Percentiles rank a stretch among this genome's conserved stretches.
These are phyloP conservation scores for Drosophila novamexicana DNA, from an alignment of 1,140 invertebrate genomes.

Conservation along the genomic window DNA sequence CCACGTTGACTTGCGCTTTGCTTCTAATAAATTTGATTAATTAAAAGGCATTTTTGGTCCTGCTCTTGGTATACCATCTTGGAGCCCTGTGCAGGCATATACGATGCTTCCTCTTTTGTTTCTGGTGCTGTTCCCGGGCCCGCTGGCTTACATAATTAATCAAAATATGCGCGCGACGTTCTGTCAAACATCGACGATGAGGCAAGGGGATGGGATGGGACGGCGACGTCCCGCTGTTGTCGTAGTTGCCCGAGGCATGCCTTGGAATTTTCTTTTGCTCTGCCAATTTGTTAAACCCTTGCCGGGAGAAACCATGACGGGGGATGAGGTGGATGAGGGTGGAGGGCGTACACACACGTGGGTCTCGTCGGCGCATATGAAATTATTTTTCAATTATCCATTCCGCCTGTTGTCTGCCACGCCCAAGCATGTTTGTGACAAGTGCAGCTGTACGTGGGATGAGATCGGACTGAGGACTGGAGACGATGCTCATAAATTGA, in stretches of 20 bases:
- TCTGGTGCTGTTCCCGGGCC: conserved; percentile 6
- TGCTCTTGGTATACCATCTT: conserved; percentile 31
- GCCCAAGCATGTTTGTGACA: conserved; percentile 65
- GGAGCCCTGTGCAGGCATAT: neutral
- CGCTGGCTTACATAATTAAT: conserved; percentile 63
- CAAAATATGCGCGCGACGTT: conserved; percentile 65
- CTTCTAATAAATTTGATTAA: conserved; percentile 77
- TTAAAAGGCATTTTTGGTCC: conserved; percentile 65
- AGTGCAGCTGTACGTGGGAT: conserved; percentile 28
- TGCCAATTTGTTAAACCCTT: conserved; percentile 58
- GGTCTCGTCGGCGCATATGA: conserved; percentile 58
- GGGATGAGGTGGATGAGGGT: neutral
- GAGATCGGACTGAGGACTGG: neutral
- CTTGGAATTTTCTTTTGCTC: conserved; percentile 69
- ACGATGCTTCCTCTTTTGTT: neutral
- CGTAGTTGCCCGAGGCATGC: conserved; percentile 44
- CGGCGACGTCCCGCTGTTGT: conserved; percentile 41
- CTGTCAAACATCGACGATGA: conserved; percentile 28
- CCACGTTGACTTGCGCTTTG: conserved; percentile 6
- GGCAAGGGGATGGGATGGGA: neutral
- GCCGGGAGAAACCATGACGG: neutral
- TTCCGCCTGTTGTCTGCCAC: conserved; percentile 39
- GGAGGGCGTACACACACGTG: conserved; percentile 33
- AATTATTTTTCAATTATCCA: conserved; percentile 77
- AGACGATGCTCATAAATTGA: conserved; percentile 49